A percentile compares a stretch with the other conserved stretches of the same genome.
Conservation (phyloP, 2,888 invertebrate genomes). For the Teinopalpus imperialis region DNA sequence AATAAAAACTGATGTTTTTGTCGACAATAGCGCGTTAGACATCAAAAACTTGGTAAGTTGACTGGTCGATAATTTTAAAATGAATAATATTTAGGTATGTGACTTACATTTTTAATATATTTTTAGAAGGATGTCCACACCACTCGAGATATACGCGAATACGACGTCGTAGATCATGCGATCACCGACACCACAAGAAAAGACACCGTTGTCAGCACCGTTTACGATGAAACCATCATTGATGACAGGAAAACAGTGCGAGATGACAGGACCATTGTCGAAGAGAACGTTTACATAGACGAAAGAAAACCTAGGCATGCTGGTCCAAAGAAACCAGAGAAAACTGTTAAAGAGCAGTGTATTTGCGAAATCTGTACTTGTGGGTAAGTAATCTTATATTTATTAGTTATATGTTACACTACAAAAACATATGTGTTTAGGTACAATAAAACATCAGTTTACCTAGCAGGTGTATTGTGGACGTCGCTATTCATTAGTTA, state of each 20-base stretch:
- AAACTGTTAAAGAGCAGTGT: slow-evolving; percentile 87
- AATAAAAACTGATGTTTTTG: slow-evolving; percentile 74
- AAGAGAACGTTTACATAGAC: slow-evolving; percentile 62
- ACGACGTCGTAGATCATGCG: slow-evolving; percentile 76
- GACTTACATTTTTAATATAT: slow-evolving; percentile 20
- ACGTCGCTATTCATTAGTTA: too few species aligned
- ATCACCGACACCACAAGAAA: slow-evolving; percentile 70
- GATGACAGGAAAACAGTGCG: slow-evolving; percentile 72
- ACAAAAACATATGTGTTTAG: too few species aligned
- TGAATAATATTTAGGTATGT: too few species aligned
- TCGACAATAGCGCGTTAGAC: slow-evolving; percentile 77
- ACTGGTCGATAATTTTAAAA: too few species aligned
- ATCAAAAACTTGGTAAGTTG: slow-evolving; percentile 77
- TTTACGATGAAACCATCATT: slow-evolving; percentile 71
- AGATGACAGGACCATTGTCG: slow-evolving; percentile 65
- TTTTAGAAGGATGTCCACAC: slow-evolving; percentile 76
- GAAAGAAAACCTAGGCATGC: slow-evolving; percentile 63
- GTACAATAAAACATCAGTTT: too few species aligned
- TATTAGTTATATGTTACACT: too few species aligned
- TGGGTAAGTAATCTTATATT: slow-evolving; percentile 85
- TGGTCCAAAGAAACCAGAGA: slow-evolving; percentile 70
- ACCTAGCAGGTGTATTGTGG: too few species aligned
- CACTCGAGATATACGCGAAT: slow-evolving; percentile 71
- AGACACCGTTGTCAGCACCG: slow-evolving; percentile 67
- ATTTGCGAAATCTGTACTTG: slow-evolving; percentile 95